These are phyloP conservation scores for Scaptomyza flava DNA, from an alignment of 2,888 invertebrate genomes.

Conservation along the genomic window DNA sequence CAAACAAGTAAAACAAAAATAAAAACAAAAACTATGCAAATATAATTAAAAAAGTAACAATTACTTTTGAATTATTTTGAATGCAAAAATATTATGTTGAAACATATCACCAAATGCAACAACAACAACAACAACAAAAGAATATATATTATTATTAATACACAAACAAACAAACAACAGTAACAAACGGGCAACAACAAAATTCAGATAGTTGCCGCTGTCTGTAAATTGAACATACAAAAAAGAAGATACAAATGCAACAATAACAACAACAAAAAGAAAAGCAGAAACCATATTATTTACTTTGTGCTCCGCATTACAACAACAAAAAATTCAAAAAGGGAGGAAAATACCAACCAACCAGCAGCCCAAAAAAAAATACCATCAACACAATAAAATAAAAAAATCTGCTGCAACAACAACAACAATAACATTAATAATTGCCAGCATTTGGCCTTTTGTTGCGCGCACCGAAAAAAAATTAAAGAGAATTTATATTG, in stretches of 20 bases:
- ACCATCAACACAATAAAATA: conserved; percentile 43
- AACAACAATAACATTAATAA: conserved; percentile 54
- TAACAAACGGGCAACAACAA: conserved; percentile 53
- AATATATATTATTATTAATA: conserved; percentile 55
- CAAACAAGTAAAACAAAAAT: conserved; percentile 40
- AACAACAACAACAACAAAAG: conserved; percentile 38
- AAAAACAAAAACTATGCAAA: conserved; percentile 46
- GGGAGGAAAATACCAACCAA: conserved; percentile 47
- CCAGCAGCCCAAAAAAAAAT: conserved; percentile 57
- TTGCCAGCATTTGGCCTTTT: conserved; percentile 74
- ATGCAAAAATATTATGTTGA: conserved; percentile 59
- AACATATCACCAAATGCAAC: conserved; percentile 72
- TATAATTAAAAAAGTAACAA: conserved; percentile 78
- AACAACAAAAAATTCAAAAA: conserved; percentile 8
- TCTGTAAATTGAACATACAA: conserved; percentile 57
- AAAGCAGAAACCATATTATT: conserved; percentile 60
- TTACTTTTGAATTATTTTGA: conserved; percentile 80
- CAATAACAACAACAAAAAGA: conserved; percentile 25
- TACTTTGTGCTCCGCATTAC: conserved; percentile 65
- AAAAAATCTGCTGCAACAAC: conserved; percentile 40
- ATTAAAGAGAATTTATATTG: conserved; percentile 43
- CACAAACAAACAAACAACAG: conserved; percentile 45
- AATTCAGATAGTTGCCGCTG: conserved; percentile 61
- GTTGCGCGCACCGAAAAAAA: conserved; percentile 60
- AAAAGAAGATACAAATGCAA: conserved; percentile 36